A percentile compares a stretch with the other conserved stretches of the same genome.
Conservation (phyloP, 1,140 invertebrate species). For the Cataglyphis hispanica region DNA sequence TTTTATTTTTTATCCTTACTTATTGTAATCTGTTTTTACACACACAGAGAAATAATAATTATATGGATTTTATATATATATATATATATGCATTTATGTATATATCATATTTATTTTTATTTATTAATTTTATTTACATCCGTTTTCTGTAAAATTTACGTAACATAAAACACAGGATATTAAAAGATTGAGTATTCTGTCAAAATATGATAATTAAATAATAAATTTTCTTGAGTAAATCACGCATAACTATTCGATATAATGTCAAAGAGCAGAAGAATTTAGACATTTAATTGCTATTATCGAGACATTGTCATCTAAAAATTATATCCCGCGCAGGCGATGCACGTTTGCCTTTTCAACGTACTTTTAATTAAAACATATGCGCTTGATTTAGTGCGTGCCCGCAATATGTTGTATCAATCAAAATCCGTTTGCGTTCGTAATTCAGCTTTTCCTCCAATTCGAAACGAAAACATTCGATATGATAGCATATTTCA, state of each 20-base stretch:
- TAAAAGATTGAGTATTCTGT: conserved; percentile 35
- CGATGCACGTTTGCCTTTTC: background rate
- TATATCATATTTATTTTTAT: background rate
- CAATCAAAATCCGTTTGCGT: conserved; percentile 9
- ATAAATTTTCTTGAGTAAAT: conserved; percentile 1
- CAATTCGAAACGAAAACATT: conserved; percentile 5
- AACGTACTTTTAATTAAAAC: conserved; percentile 37
- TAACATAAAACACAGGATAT: background rate
- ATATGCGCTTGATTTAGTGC: conserved; percentile 18
- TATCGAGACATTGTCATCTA: background rate
- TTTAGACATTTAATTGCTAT: conserved; percentile 10
- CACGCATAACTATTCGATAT: conserved; percentile 12
- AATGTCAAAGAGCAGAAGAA: background rate
- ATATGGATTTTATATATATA: background rate
- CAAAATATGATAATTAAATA: background rate
- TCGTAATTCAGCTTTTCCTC: conserved; percentile 4
- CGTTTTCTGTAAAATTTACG: background rate
- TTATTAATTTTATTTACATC: no score
- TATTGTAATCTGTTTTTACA: background rate
- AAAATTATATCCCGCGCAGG: conserved; percentile 16
- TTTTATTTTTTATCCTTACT: conserved; percentile 1
- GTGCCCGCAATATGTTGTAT: background rate
- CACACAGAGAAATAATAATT: background rate
- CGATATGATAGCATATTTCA: background rate
- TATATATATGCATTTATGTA: background rate